A percentile compares a stretch with the other conserved stretches of the same genome.
Evolutionary conservation across 2,797 vertebrate genomes (phyloP).

Genomic region (Leucoraja ocellata): DNA sequence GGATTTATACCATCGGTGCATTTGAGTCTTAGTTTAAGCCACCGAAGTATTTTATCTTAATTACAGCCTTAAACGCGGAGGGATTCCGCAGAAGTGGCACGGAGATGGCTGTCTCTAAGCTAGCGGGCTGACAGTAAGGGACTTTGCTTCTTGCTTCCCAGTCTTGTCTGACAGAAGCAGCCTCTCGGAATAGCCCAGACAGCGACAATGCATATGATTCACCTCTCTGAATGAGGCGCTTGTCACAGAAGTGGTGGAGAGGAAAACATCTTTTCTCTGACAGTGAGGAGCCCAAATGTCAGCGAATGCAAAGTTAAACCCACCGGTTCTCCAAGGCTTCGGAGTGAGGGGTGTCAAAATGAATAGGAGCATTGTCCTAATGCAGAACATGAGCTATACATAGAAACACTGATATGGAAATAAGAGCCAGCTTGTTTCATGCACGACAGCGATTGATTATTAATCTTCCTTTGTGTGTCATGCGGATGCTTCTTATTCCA

Average conservation of each 20-base stretch:
- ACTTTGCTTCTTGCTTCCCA: neutral
- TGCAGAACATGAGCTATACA: constrained; percentile 21
- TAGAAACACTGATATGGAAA: constrained; percentile 37
- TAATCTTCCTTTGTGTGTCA: constrained; percentile 14
- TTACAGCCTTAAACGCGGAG: neutral
- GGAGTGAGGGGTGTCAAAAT: constrained; percentile 20
- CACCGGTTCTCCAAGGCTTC: neutral
- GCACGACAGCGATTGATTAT: neutral
- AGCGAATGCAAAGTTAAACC: constrained; percentile 20
- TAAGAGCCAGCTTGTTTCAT: neutral
- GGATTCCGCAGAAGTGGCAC: neutral
- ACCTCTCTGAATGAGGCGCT: constrained; percentile 9
- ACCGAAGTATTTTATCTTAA: neutral
- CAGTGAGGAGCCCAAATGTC: constrained; percentile 21
- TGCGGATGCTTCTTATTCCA: constrained; percentile 6
- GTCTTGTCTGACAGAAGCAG: neutral
- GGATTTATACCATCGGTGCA: neutral
- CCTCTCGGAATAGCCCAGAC: constrained; percentile 7
- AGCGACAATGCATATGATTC: constrained; percentile 28
- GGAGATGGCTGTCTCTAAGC: neutral
- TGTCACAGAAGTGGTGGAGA: constrained; percentile 3
- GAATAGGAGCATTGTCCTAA: constrained; percentile 17
- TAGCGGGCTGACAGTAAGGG: neutral
- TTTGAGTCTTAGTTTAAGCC: neutral
- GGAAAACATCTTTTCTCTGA: constrained; percentile 24